Percentiles rank a stretch among this genome's conserved stretches.
phyloP scores from a whole-genome alignment of 2,888 invertebrate species.

The Spodoptera exigua region DNA sequence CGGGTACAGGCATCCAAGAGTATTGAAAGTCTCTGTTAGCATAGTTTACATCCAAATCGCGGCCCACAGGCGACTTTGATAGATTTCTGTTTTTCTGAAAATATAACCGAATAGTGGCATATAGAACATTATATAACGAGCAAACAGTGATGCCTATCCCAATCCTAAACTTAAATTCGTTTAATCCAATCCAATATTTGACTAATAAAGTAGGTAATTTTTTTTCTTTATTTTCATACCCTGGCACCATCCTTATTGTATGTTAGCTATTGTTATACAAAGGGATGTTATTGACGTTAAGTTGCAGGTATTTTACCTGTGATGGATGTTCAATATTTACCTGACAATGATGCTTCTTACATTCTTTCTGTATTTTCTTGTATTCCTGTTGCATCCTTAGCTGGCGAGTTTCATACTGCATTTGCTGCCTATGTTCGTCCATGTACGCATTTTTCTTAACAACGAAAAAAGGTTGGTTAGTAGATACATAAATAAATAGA shows the following conservation, averaged over 20 bases:
- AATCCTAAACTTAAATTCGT: too few relatives aligned
- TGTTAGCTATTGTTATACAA: too few relatives aligned
- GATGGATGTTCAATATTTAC: slow-evolving; percentile 21
- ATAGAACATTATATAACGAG: too few relatives aligned
- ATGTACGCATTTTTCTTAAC: slow-evolving; percentile 76
- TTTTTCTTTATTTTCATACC: too few relatives aligned
- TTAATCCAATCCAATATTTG: too few relatives aligned
- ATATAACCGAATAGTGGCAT: slow-evolving; percentile 1
- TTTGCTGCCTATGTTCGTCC: slow-evolving; percentile 75
- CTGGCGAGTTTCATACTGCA: slow-evolving; percentile 73
- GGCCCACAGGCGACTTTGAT: slow-evolving; percentile 66
- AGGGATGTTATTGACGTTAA: too few relatives aligned
- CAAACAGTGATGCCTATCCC: too few relatives aligned
- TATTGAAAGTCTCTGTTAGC: slow-evolving; percentile 75
- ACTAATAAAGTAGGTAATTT: too few relatives aligned
- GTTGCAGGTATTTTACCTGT: neutral
- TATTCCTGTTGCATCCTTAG: slow-evolving; percentile 79
- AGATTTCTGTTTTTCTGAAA: slow-evolving; percentile 66
- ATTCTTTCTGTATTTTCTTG: slow-evolving; percentile 77
- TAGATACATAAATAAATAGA: neutral
- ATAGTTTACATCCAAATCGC: slow-evolving; percentile 55
- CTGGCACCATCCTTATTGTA: too few relatives aligned
- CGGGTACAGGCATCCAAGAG: slow-evolving; percentile 86
- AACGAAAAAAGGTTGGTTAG: too few relatives aligned
- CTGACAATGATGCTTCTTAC: slow-evolving; percentile 64